These are phyloP conservation scores for Mesorhabditis belari DNA, from an alignment of 2,888 invertebrate genomes.

Conservation along the genomic window DNA sequence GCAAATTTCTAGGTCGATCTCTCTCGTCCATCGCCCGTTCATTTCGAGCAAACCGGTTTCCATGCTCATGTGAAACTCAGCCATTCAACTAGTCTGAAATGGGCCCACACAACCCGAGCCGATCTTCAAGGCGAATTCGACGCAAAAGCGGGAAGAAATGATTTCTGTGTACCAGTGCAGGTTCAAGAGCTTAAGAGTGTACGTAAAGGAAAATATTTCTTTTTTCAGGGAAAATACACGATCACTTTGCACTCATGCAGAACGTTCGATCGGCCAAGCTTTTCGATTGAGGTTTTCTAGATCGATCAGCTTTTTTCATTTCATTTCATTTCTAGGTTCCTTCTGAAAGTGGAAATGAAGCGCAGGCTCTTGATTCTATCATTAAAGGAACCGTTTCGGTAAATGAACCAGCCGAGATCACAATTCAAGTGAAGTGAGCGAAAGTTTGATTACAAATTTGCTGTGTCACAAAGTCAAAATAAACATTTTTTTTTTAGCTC, in stretches of 20 bases:
- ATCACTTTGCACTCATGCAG: constrained; percentile 24
- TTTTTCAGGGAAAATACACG: constrained; percentile 23
- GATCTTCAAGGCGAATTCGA: constrained; percentile 19
- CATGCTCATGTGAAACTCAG: constrained; percentile 54
- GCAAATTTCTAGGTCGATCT: constrained; percentile 55
- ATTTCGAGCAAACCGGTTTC: constrained; percentile 56
- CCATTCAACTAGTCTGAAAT: constrained; percentile 42
- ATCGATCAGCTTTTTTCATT: constrained; percentile 2
- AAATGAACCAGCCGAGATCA: constrained; percentile 1
- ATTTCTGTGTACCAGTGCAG: constrained; percentile 28
- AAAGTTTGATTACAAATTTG: not conserved
- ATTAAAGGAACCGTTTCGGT: constrained; percentile 12
- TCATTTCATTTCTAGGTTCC: constrained; percentile 7
- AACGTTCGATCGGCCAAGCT: constrained; percentile 17
- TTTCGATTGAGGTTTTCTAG: not conserved
- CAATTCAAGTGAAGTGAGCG: constrained; percentile 6
- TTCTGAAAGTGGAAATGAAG: constrained; percentile 1
- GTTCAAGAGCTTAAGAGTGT: no score
- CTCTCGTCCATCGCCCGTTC: constrained; percentile 54
- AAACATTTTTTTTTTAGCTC: not conserved
- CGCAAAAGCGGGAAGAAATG: constrained; percentile 11
- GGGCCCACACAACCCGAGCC: constrained; percentile 20
- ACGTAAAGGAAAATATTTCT: no score
- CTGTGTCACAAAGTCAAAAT: not conserved
- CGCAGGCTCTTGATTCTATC: constrained; percentile 12